Conservation (phyloP, 2,113 vertebrate genomes). For the Poeciliopsis turrubarensis region DNA sequence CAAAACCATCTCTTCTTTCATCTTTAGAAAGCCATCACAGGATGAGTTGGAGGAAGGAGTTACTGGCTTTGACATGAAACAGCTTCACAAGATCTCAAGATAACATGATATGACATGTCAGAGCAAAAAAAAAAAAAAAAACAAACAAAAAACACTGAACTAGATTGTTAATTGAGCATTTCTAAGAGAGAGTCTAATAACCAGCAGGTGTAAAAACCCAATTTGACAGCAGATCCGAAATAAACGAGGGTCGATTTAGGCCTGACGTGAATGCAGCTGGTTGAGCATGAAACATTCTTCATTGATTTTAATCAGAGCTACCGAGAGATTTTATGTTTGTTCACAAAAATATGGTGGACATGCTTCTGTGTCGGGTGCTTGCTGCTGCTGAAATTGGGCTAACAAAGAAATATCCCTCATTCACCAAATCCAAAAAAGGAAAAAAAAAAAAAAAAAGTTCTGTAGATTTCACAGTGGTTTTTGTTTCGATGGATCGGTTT, state of each 20-base stretch:
- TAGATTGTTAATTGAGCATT: slow-evolving; percentile 1
- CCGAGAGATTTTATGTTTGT: slow-evolving; percentile 2
- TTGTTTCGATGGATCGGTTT: slow-evolving; percentile 22
- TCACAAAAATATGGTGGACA: not conserved
- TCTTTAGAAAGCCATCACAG: not conserved
- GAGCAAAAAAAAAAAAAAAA: not conserved
- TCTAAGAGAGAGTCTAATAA: not conserved
- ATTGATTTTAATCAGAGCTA: not conserved
- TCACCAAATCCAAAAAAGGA: not conserved
- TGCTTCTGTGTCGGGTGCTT: not conserved
- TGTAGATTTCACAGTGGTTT: slow-evolving; percentile 24
- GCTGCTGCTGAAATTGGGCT: slow-evolving; percentile 23
- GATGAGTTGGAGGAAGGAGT: not conserved
- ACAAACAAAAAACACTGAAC: not conserved
- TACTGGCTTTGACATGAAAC: slow-evolving; percentile 3
- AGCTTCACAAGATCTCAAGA: not conserved
- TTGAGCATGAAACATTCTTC: not conserved
- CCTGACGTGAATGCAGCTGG: not conserved
- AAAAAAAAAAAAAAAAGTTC: slow-evolving; percentile 15
- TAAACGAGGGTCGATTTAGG: not conserved
- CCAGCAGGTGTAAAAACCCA: slow-evolving; percentile 10
- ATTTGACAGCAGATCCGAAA: slow-evolving; percentile 2
- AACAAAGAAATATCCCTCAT: slow-evolving; percentile 2
- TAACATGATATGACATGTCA: not conserved
- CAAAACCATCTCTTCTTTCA: not conserved